Conservation (phyloP, 2,888 invertebrate species). For the Malthinus flaveolus region DNA sequence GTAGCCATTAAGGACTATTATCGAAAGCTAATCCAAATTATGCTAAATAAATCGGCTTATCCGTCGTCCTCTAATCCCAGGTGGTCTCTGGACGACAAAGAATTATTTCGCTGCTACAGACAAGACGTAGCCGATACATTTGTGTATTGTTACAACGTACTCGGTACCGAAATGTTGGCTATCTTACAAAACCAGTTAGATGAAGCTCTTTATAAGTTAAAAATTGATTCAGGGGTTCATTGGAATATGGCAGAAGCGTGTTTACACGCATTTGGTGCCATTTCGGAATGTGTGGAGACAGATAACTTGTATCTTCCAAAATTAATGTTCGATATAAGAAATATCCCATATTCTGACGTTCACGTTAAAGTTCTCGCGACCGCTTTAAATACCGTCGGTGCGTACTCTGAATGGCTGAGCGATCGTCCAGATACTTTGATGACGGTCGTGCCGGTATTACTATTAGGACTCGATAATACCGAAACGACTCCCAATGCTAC, state of each 20-base stretch:
- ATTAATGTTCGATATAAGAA: conserved; percentile 63
- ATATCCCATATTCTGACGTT: conserved; percentile 64
- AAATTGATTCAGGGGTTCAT: conserved; percentile 34
- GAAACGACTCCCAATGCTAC: conserved; percentile 79
- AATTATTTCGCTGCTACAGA: conserved; percentile 74
- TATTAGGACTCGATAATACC: conserved; percentile 66
- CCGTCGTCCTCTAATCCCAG: conserved; percentile 58
- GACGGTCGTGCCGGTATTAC: conserved; percentile 69
- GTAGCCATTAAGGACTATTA: conserved; percentile 72
- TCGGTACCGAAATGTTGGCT: conserved; percentile 74
- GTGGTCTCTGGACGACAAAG: conserved; percentile 78
- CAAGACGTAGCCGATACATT: conserved; percentile 53
- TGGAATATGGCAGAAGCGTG: conserved; percentile 69
- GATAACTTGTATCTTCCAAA: conserved; percentile 61
- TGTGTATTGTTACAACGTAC: conserved; percentile 82
- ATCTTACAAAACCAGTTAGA: conserved; percentile 69
- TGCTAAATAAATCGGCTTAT: conserved; percentile 79
- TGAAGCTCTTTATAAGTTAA: conserved; percentile 55
- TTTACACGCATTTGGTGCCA: conserved; percentile 67
- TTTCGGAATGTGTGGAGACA: conserved; percentile 64
- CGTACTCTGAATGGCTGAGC: conserved; percentile 85
- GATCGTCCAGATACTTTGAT: conserved; percentile 69
- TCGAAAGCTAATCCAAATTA: conserved; percentile 72
- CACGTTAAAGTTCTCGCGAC: conserved; percentile 68
- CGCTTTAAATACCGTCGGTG: conserved; percentile 76